Evolutionary conservation across 2,888 invertebrate species (phyloP), one percentile per base, ranked within the genome.

Genomic region (Harpagoxenus sublaevis): DNA sequence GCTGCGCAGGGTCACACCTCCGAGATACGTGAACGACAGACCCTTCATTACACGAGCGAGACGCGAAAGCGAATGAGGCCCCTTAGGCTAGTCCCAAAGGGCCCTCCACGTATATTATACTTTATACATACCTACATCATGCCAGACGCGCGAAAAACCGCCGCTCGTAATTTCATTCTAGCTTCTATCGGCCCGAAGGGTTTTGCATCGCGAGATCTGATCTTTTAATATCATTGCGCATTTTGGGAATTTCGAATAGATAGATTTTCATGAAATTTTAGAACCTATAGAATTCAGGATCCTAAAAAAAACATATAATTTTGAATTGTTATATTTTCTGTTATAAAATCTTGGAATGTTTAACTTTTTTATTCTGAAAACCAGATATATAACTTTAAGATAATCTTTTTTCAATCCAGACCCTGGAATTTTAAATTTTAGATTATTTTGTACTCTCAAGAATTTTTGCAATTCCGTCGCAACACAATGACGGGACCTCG

Each of bases 21-120:
- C 51, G 77, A 75, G 83, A 85, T 85, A 85, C 83, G 77, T 85
- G 77, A 85, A 83, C 83, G 39, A 70, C 83, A 85, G 68, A 85
- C 85, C 85, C 85, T 83, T 85, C 77, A 85, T 85, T 85, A 85
- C 66, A 15, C 63, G 70, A 70, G 63, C 48, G 55, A 70, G 71
- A 78, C 51, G 77, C 42, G 68, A 45, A 51, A 68, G 78, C 53
- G 78, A 82, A 62, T 63, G 62, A 65, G 6, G 55, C 55, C 74
- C 73, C 45, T 55, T 63, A 75, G 75, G 75, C 82, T 53, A 65
- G 45, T 39, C 60, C 66, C 77, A 51, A 68, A 39, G 60, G 35
- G 66, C 51, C 10, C 60, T 51, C 35, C 35, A 60, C 28, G 60
- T 83, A 83, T 48, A 57, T 53, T 84, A 78, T 84, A 79, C 78